Base-by-base conservation (phyloP, 2,888 invertebrate genomes). In the Agonopterix subpropinquella region DNA sequence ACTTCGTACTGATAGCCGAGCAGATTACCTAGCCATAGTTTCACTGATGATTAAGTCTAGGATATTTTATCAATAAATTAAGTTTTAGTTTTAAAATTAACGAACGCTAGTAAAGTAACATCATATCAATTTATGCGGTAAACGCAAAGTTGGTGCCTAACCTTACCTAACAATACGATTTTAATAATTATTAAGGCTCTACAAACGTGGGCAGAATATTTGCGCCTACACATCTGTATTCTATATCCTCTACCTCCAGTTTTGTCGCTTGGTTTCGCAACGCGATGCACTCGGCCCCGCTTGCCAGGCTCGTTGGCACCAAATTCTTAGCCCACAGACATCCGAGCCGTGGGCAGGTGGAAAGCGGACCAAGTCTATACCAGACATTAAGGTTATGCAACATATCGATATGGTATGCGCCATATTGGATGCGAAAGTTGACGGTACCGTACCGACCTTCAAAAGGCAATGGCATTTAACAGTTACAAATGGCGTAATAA, bases 311-410 rank as follows among this genome's bases (percentile, higher is more conserved):
- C 59, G 57, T 68, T 59, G 60, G 60, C 70, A 77, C 83, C 81
- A 82, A 81, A 83, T 78, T 67, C 70, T 78, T 70, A 79, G 69
- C 83, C 85, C 82, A 85, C 84, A 65, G 68, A 59, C 59, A 51
- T 55, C 49, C 51, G 7, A 28, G 28, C 61, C 76, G 84, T 83
- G 86, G 86, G 85, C 77, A 76, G 83, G 77, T 83, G 82, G 80
- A 86, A 86, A 86, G 85, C 77, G 71, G 77, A 74, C 72, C 76
- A 67, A 59, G 58, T 58, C 62, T 62, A 67, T 65, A 63, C 61
- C 61, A 45, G 47, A 44, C 37, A 28, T 28, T 28, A 28, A 55
- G 59, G 61, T 84, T 85, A 79, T 78, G 85, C 78, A 84, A 85
- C 64, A n/a, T 13, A 44, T 73, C 65, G 63, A 74, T 80, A 77